Base-by-base conservation (phyloP, 2,888 invertebrate genomes). In the Tanaodytes sp. region DNA sequence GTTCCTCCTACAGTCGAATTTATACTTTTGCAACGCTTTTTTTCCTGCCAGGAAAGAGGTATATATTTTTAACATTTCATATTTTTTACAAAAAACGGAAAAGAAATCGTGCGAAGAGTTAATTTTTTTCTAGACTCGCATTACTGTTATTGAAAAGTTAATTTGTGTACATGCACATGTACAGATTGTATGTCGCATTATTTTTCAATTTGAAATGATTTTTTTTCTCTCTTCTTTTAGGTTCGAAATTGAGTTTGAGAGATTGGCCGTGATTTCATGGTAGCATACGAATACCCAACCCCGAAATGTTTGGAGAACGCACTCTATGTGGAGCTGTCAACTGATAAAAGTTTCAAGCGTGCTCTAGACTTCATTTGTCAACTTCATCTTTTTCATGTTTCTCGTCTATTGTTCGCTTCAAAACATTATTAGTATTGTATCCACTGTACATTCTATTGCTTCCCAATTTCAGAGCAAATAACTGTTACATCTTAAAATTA, bases 81-180 rank as follows among this genome's bases (percentile, higher is more conserved):
- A n/a, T n/a, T n/a, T n/a, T n/a, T n/a, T n/a, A n/a, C n/a, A 23
- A 33, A 19, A 52, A 31, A 37, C 39, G 20, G 49, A 67, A 68
- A 52, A 68, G 52, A 68, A 68, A 62, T 68, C 40, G n/a, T 27
- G 9, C 37, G 55, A 30, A 15, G 55, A 43, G 16, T 23, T 18
- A 23, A 42, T 57, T 63, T 46, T 42, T 31, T 9, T 27, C 8
- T 23, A 4, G 46, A 37, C 33, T 77, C 76, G 77, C 77, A 76
- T 77, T 76, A 76, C 77, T 75, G 67, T 75, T 75, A 77, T 76
- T 76, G 75, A 75, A 73, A 75, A 72, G 55, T 33, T 51, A 63
- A 52, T 49, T 46, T 61, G 55, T 67, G 61, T 61, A 61, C 59
- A 58, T 48, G 54, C 59, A 46, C 59, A 54, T 46, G 16, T 8